Conservation (phyloP, 2,113 vertebrate genomes). For the Myanophis thanlyinensis region DNA sequence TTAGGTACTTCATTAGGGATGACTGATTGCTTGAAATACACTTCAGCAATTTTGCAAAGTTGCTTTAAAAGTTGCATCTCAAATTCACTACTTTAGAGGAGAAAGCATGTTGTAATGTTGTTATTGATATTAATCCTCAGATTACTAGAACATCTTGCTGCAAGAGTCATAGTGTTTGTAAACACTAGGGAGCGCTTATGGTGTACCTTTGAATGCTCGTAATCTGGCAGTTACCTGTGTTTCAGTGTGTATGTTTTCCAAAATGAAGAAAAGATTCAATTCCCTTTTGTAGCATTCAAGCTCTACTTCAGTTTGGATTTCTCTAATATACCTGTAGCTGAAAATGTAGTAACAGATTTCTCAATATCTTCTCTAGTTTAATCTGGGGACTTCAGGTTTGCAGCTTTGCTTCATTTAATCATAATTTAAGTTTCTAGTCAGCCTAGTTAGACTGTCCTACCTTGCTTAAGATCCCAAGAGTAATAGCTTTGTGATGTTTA, state of each 20-base stretch:
- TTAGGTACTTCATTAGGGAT: conserved; percentile 47
- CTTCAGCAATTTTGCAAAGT: conserved; percentile 39
- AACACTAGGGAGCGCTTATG: no score
- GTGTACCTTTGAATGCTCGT: no score
- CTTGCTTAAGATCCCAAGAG: neutral
- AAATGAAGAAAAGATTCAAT: neutral
- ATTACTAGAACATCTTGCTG: conserved; percentile 16
- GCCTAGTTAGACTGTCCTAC: no score
- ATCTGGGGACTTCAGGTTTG: neutral
- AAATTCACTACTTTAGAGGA: conserved; percentile 38
- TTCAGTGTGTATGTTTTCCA: neutral
- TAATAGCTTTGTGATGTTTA: neutral
- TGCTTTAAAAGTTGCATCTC: conserved; percentile 42
- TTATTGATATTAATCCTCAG: conserved; percentile 30
- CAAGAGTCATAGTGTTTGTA: no score
- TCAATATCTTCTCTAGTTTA: neutral
- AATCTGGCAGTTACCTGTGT: no score
- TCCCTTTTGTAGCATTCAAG: neutral
- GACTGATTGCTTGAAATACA: conserved; percentile 45
- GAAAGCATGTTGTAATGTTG: conserved; percentile 24
- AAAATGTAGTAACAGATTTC: neutral
- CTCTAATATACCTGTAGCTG: no score
- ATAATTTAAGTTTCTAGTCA: neutral
- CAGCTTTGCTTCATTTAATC: neutral
- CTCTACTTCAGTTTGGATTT: neutral